These are phyloP conservation scores for Syncerus caffer DNA, from an alignment of 2,797 vertebrate genomes.

Conservation along the genomic window DNA sequence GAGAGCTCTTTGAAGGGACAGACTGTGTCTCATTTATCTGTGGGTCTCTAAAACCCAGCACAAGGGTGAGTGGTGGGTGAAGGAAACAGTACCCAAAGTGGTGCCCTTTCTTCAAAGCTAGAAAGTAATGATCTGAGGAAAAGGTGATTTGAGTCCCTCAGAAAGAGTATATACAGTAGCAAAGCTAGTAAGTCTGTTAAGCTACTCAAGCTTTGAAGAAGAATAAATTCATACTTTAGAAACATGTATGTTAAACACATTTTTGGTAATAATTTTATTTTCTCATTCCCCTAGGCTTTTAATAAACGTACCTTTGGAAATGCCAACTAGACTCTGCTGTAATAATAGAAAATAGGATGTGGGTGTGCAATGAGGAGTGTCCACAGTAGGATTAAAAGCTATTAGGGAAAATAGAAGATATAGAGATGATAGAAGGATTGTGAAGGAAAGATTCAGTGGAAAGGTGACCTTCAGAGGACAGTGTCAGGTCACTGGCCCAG, in stretches of 20 bases:
- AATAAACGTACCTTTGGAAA: conserved; percentile 52
- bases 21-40: background rate
- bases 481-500: background rate
- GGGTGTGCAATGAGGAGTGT: background rate
- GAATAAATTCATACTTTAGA: conserved; percentile 51
- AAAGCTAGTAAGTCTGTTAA: conserved; percentile 38
- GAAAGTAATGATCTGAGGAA: conserved; percentile 18
- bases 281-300: conserved; percentile 38
- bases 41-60: background rate
- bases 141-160: background rate
- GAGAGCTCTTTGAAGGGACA: background rate
- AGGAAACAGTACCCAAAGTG: background rate
- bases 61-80: background rate
- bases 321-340: background rate
- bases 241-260: conserved; percentile 32
- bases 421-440: background rate
- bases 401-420: background rate
- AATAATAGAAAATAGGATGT: conserved; percentile 40
- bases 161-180: background rate
- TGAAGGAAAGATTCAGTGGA: background rate
- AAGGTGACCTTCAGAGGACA: conserved; percentile 7
- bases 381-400: background rate
- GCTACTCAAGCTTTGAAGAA: conserved; percentile 21
- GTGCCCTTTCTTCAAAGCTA: background rate
- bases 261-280: conserved; percentile 60